Conservation (phyloP, 2,888 invertebrate genomes). For the Orthosia gothica region DNA sequence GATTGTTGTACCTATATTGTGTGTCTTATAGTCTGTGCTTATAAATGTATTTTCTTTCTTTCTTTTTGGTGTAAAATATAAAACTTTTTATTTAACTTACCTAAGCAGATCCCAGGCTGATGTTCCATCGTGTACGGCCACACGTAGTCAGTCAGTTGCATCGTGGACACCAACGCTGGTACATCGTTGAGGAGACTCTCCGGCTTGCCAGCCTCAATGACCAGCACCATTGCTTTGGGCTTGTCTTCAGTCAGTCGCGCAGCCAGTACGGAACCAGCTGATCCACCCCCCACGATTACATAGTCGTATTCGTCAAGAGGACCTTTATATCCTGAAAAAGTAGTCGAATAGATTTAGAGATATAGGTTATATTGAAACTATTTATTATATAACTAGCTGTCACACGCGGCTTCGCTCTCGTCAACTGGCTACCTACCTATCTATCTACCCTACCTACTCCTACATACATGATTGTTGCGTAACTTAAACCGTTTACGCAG, state of each 20-base stretch:
- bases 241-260: constrained; percentile 93
- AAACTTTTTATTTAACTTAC: constrained; percentile 69
- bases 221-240: constrained; percentile 90
- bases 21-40: too few species aligned
- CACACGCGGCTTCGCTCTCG: too few species aligned
- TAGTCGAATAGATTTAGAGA: too few species aligned
- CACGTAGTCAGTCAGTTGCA: constrained; percentile 92
- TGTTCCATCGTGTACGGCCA: constrained; percentile 93
- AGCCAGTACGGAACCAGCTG: constrained; percentile 94
- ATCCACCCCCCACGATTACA: constrained; percentile 93
- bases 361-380: background rate
- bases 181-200: constrained; percentile 91
- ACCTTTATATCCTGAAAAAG: constrained; percentile 75
- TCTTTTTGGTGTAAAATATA: too few species aligned
- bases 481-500: too few species aligned
- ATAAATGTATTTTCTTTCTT: too few species aligned
- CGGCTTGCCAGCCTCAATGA: constrained; percentile 92
- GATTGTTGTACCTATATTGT: too few species aligned
- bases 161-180: constrained; percentile 91
- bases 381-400: too few species aligned
- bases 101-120: constrained; percentile 91
- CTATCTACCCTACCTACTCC: too few species aligned
- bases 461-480: too few species aligned
- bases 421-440: too few species aligned
- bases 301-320: constrained; percentile 92